phyloP scores from a whole-genome alignment of 2,113 vertebrate genomes.

The Deroptyus accipitrinus region DNA sequence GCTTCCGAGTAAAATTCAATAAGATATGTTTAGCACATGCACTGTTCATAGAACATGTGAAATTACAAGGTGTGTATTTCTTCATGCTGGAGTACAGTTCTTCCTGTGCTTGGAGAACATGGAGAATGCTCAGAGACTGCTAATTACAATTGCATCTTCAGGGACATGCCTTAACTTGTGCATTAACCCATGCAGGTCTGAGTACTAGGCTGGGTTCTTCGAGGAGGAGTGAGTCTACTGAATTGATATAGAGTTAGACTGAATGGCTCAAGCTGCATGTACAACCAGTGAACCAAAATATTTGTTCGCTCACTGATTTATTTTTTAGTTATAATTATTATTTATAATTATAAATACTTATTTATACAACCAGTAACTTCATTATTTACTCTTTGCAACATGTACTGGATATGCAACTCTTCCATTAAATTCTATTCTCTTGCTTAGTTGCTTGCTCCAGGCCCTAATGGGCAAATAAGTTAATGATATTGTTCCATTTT shows the following conservation, averaged over 20 bases:
- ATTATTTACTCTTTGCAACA: neutral
- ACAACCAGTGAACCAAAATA: neutral
- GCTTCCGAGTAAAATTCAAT: neutral
- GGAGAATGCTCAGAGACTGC: neutral
- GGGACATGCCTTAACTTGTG: too few species aligned
- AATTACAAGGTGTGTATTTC: neutral
- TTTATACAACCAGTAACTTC: neutral
- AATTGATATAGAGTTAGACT: neutral
- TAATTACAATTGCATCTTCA: neutral
- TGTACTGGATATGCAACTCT: neutral
- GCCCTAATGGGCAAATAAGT: neutral
- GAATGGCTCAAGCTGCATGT: neutral
- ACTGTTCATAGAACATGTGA: neutral
- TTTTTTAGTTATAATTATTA: neutral
- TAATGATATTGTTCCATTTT: neutral
- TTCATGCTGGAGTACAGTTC: neutral
- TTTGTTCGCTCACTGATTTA: neutral
- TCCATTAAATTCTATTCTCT: neutral
- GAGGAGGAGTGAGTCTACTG: neutral
- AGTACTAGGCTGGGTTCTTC: neutral
- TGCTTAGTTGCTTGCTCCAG: neutral
- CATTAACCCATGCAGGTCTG: too few species aligned
- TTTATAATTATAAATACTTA: neutral
- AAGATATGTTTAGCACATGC: neutral
- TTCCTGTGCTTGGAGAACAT: neutral